A percentile compares a stretch with the other conserved stretches of the same genome.
Evolutionary conservation across 2,113 vertebrate genomes (phyloP).

Genomic region (Aphyosemion australe): DNA sequence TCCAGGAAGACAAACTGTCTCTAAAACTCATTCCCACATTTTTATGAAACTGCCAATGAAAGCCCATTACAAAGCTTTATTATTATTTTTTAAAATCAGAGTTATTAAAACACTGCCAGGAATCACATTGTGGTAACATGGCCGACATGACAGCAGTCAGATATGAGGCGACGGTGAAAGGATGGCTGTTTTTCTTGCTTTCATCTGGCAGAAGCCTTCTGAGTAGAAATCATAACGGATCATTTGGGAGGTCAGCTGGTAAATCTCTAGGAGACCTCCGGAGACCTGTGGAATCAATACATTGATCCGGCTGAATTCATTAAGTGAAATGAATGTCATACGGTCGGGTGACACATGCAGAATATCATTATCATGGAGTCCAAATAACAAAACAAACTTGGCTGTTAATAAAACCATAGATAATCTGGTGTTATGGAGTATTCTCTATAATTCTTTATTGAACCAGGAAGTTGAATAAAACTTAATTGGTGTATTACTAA

Average conservation of each 20-base stretch:
- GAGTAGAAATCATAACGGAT: slow-evolving; percentile 66
- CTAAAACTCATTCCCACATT: slow-evolving; percentile 31
- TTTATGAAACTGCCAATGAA: slow-evolving; percentile 36
- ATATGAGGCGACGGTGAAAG: slow-evolving; percentile 52
- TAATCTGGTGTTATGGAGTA: slow-evolving; percentile 10
- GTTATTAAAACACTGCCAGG: slow-evolving; percentile 60
- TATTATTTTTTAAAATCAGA: too few relatives aligned
- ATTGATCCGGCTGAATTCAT: slow-evolving; percentile 66
- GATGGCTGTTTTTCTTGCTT: slow-evolving; percentile 68
- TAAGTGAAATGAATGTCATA: slow-evolving; percentile 68
- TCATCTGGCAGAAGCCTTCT: slow-evolving; percentile 52
- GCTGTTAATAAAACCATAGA: slow-evolving; percentile 41
- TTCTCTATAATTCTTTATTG: neutral
- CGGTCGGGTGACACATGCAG: slow-evolving; percentile 63
- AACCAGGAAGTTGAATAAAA: neutral
- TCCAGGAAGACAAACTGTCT: slow-evolving; percentile 38
- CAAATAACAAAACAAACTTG: slow-evolving; percentile 43
- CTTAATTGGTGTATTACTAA: too few relatives aligned
- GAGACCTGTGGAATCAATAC: slow-evolving; percentile 71
- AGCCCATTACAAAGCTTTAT: neutral
- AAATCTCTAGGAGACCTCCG: slow-evolving; percentile 70
- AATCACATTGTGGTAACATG: slow-evolving; percentile 51
- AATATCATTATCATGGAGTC: slow-evolving; percentile 67
- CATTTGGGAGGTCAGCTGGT: slow-evolving; percentile 71
- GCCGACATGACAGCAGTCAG: slow-evolving; percentile 58